Evolutionary conservation across 2,888 invertebrate species (phyloP), one percentile per base, ranked within the genome.

Genomic region (Slavum lentiscoides): DNA sequence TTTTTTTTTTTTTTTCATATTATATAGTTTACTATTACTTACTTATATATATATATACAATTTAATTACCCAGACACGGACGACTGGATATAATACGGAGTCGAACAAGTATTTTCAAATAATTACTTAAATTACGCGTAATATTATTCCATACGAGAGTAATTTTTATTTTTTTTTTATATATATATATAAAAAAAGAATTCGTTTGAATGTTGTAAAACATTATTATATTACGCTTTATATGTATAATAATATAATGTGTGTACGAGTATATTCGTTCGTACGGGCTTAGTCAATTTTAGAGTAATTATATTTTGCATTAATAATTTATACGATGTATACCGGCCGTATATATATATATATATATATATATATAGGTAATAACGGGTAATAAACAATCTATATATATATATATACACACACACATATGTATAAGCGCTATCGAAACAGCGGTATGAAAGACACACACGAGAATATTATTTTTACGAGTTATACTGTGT

Each of bases 381-480:
- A 68, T 49, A 68, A 67, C 43, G 13, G 13, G 37, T 70, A 70
- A 49, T 23, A 23, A 30, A 49, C 6, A 62, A 49, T n/a, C 13
- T 49, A 30, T 53, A 53, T 43, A 4, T 66, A 4, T 43, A n/a
- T n/a, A 30, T 30, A 30, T 30, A 30, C 30, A 30, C 4, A n/a
- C 4, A 30, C 4, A 30, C 30, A 30, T 30, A 30, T 30, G 4
- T 30, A 4, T 43, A 9, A 9, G 3, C 5, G n/a, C n/a, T 61
- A 49, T 62, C 19, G 37, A 67, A 67, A 68, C 23, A 49, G 15
- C 17, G 62, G 43, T 6, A 1, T 49, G 49, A n/a, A 74, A 74
- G 4, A 62, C n/a, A 55, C 53, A n/a, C n/a, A n/a, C n/a, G n/a
- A n/a, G 53, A 69, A 37, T 37, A 74, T 74, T 30, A n/a, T 74